Percentiles rank a stretch among this genome's conserved stretches.
Conservation (phyloP, 2,113 vertebrate species). For the Sphyrna mokarran region DNA sequence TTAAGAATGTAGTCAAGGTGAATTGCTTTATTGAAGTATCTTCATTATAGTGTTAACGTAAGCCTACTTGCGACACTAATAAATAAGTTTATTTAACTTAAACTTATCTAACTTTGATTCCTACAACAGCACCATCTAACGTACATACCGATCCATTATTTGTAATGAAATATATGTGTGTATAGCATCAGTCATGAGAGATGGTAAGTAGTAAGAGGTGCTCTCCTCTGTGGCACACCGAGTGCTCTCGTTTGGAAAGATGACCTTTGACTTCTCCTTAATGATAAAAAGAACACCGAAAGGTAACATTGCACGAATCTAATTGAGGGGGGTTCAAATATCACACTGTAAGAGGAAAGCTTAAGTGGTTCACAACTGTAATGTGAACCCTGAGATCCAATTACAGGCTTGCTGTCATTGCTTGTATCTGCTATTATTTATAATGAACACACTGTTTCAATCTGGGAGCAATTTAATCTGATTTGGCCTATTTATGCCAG, state of each 20-base stretch:
- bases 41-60: too few relatives aligned
- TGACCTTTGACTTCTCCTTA: not conserved
- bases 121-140: not conserved
- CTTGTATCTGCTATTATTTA: slow-evolving; percentile 31
- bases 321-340: slow-evolving; percentile 21
- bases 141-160: not conserved
- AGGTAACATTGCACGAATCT: not conserved
- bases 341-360: slow-evolving; percentile 25
- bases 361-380: slow-evolving; percentile 19
- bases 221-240: not conserved
- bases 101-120: not conserved
- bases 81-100: too few relatives aligned
- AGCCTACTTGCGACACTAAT: too few relatives aligned
- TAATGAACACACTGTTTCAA: slow-evolving; percentile 35
- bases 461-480: slow-evolving; percentile 13
- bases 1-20: not conserved
- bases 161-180: not conserved
- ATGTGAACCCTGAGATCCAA: slow-evolving; percentile 22
- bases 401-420: slow-evolving; percentile 27
- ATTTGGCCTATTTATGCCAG: slow-evolving; percentile 21
- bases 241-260: not conserved
- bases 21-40: not conserved
- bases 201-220: not conserved
- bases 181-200: not conserved
- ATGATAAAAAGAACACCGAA: not conserved